phyloP scores from a whole-genome alignment of 2,888 invertebrate genomes.

The Mesorhabditis sp. region DNA sequence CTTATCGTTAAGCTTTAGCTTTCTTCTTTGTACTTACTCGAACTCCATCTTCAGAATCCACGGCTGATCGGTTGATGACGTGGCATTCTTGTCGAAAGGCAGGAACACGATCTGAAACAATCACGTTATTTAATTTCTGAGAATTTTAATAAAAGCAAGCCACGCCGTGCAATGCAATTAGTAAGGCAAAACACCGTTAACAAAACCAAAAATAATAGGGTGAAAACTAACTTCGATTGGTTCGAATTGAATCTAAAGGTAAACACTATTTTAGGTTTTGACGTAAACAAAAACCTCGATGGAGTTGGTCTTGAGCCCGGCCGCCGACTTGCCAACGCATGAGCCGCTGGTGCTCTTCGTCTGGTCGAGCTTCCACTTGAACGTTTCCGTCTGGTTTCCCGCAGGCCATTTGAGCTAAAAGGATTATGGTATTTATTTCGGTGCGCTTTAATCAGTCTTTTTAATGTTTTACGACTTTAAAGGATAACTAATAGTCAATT shows the following conservation, averaged over 20 bases:
- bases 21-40: too few species aligned
- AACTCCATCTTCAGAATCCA: too few species aligned
- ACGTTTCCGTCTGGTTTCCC: conserved; percentile 24
- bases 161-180: too few species aligned
- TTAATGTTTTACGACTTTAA: too few species aligned
- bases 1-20: too few species aligned
- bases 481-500: not conserved
- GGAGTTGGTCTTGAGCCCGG: not conserved
- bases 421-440: not conserved
- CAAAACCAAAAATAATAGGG: too few species aligned
- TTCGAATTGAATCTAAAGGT: not conserved
- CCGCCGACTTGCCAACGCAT: conserved; percentile 16
- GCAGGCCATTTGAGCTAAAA: not conserved
- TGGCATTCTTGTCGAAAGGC: too few species aligned
- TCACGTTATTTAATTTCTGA: too few species aligned
- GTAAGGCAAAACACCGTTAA: too few species aligned
- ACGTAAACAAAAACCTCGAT: not conserved
- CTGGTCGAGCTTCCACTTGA: conserved; percentile 22
- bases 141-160: too few species aligned
- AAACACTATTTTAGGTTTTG: not conserved
- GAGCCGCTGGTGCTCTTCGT: conserved; percentile 23
- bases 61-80: too few species aligned
- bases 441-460: conserved; percentile 3
- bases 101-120: not conserved
- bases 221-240: not conserved